phyloP scores from a whole-genome alignment of 2,888 invertebrate species.

The Odontomyia ornata region DNA sequence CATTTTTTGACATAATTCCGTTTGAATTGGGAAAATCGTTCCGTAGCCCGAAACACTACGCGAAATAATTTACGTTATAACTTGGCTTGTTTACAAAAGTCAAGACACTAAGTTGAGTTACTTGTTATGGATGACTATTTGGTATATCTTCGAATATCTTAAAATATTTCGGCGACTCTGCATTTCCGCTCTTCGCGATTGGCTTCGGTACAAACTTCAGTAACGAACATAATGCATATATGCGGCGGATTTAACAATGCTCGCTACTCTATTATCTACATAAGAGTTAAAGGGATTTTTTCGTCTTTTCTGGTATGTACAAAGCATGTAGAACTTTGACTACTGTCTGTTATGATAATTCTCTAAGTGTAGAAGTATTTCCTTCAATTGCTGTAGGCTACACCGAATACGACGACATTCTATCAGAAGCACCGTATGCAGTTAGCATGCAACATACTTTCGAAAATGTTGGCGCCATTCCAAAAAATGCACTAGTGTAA shows the following conservation, averaged over 20 bases:
- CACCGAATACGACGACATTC: not conserved
- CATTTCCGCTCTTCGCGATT: not conserved
- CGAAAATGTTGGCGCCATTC: constrained; percentile 30
- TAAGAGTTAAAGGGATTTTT: constrained; percentile 5
- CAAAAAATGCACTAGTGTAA: not conserved
- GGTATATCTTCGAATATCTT: not conserved
- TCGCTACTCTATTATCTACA: not conserved
- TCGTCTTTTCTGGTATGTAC: not conserved
- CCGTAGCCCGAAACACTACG: constrained; percentile 4
- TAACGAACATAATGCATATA: not conserved
- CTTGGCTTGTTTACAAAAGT: not conserved
- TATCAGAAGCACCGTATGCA: constrained; percentile 24
- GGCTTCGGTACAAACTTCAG: not conserved
- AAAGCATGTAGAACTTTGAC: not conserved
- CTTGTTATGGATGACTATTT: not conserved
- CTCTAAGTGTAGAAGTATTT: constrained; percentile 7
- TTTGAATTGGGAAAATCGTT: not conserved
- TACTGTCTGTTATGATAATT: constrained; percentile 24
- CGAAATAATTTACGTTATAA: not conserved
- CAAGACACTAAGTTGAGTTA: not conserved
- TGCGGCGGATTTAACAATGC: not conserved
- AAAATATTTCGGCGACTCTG: not conserved
- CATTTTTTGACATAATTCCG: not conserved
- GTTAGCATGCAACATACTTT: constrained; percentile 37
- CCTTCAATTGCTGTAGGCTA: not conserved